Base-by-base conservation (phyloP, 2,797 vertebrate genomes). In the Tarsius wallacei region DNA sequence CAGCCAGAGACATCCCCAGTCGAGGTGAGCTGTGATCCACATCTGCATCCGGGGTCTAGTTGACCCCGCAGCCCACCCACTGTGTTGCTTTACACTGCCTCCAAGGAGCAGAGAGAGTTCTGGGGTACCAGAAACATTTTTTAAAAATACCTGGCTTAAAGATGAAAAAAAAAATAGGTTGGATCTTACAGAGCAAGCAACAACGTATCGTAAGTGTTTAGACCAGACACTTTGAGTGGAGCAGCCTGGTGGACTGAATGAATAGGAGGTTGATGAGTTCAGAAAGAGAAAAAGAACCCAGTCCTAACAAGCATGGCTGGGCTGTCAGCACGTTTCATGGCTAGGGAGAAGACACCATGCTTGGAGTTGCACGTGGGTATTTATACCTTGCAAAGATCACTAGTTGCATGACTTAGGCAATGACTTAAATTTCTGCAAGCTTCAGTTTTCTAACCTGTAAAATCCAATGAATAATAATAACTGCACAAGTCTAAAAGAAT, bases 371-470 rank as follows among this genome's bases (percentile, higher is more conserved):
- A 91, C 26, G 83, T 90, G 31, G 16, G 17, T 14, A 36, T 73
- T 93, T 74, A 68, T 16, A 82, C 61, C 28, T 55, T 88, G 78
- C 53, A 33, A 70, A 85, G 85, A 55, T 26, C 33, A n/a, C 21
- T 88, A 33, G 42, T 13, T 28, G 19, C 55, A 47, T 84, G 66
- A 61, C 49, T 87, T 21, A 21, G 13, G 26, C n/a, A 36, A 14
- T 33, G 33, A 16, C 51, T 36, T 83, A 26, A 24, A 87, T 42
- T 93, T 83, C 86, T 66, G 71, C 92, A 55, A 64, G 55, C 11
- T 71, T 92, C 31, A 5, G 14, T 64, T 21, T n/a, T 33, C 57
- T 68, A 42, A 22, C 26, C 26, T 59, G 28, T 78, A 4, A 55
- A 61, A 28, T 36, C n/a, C 33, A 66, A 26, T 73, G n/a, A 36